A percentile compares a stretch with the other conserved stretches of the same genome.
Conservation (phyloP, 2,797 vertebrate genomes). For the Oryzias dopingdopingensis region DNA sequence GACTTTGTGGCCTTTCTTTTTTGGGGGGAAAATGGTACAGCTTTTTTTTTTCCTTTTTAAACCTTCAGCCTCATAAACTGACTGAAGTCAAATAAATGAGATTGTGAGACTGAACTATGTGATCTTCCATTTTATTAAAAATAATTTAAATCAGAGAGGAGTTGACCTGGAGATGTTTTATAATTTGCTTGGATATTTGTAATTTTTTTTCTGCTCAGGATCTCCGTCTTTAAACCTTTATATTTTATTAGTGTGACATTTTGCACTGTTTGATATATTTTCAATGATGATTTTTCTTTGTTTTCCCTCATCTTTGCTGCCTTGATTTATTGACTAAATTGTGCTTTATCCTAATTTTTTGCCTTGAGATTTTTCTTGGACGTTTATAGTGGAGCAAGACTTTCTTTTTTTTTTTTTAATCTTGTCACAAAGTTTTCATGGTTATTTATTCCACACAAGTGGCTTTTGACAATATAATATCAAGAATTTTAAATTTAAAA, state of each 20-base stretch:
- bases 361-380: constrained; percentile 60
- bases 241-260: constrained; percentile 77
- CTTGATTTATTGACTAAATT: constrained; percentile 78
- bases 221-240: constrained; percentile 65
- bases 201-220: constrained; percentile 76
- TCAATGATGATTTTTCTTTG: constrained; percentile 52
- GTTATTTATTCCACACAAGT: constrained; percentile 48
- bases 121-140: constrained; percentile 62
- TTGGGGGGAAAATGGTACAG: constrained; percentile 40
- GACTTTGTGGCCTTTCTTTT: constrained; percentile 66
- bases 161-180: constrained; percentile 65
- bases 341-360: constrained; percentile 68
- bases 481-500: background rate
- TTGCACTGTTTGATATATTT: constrained; percentile 80
- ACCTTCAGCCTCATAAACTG: constrained; percentile 38
- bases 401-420: constrained; percentile 7
- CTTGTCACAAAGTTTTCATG: constrained; percentile 16
- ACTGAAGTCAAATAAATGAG: constrained; percentile 58
- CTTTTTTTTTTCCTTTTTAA: constrained; percentile 17
- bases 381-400: constrained; percentile 38
- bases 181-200: constrained; percentile 54
- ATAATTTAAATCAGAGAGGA: constrained; percentile 73
- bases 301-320: constrained; percentile 68
- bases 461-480: constrained; percentile 5
- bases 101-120: constrained; percentile 45